These are phyloP conservation scores for Dynastes hyllus DNA, from an alignment of 2,888 invertebrate genomes.

Conservation along the genomic window DNA sequence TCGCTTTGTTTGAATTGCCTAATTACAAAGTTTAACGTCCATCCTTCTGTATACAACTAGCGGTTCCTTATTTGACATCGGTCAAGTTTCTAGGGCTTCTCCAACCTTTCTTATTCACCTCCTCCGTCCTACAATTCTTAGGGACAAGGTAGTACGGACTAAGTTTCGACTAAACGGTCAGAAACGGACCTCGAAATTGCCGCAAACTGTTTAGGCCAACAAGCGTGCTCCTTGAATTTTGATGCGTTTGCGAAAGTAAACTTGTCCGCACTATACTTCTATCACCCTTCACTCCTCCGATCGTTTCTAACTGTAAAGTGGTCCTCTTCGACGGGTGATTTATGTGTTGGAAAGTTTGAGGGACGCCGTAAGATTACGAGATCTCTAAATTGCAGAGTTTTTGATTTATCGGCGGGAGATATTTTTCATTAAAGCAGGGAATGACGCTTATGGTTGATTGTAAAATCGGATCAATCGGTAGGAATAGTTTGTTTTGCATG, in stretches of 20 bases:
- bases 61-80: constrained; percentile 5
- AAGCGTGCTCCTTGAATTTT: constrained; percentile 21
- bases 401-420: no score
- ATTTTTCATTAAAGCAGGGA: no score
- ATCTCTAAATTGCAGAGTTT: no score
- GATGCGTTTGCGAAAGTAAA: not conserved
- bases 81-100: not conserved
- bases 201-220: constrained; percentile 19
- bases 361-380: no score
- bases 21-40: constrained; percentile 28
- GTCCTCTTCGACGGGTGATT: no score
- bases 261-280: no score
- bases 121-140: not conserved
- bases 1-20: constrained; percentile 19
- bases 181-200: constrained; percentile 1
- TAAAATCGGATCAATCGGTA: no score
- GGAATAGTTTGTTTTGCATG: no score
- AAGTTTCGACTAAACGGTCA: not conserved
- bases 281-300: no score
- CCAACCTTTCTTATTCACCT: not conserved
- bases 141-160: not conserved
- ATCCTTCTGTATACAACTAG: not conserved
- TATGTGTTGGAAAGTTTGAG: no score
- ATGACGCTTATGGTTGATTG: no score
- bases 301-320: no score